Percentiles rank a stretch among this genome's conserved stretches.
Evolutionary conservation across 1,140 invertebrate species (phyloP).

Genomic region (Monochamus saltuarius): DNA sequence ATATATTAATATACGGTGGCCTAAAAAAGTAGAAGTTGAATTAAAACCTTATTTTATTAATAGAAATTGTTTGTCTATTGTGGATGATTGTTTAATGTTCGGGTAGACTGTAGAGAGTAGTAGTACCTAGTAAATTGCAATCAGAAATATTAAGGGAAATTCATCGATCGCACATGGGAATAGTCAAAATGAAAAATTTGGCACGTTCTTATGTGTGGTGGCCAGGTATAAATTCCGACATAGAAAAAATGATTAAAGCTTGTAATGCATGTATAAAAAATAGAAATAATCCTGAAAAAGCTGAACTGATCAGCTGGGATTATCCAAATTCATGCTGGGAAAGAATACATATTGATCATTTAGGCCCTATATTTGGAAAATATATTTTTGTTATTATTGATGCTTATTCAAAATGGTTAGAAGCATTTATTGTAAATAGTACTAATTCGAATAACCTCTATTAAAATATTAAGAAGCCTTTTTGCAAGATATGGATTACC

Average conservation of each 20-base stretch:
- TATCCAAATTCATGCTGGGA: constrained; percentile 36
- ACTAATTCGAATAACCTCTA: constrained; percentile 23
- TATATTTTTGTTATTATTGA: constrained; percentile 44
- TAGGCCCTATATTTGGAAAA: constrained; percentile 37
- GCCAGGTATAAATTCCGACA: constrained; percentile 51
- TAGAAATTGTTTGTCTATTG: too few relatives aligned
- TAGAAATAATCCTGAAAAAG: constrained; percentile 26
- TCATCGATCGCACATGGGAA: constrained; percentile 52
- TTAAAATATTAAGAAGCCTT: constrained; percentile 7
- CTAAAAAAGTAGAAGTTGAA: too few relatives aligned
- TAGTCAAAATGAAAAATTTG: constrained; percentile 54
- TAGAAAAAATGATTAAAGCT: constrained; percentile 34
- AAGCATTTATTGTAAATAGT: constrained; percentile 5
- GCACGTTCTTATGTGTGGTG: constrained; percentile 56
- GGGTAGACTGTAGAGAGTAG: too few relatives aligned
- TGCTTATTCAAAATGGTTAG: constrained; percentile 42
- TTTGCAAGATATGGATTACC: constrained; percentile 1
- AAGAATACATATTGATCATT: constrained; percentile 43
- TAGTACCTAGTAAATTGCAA: too few relatives aligned
- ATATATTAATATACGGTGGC: too few relatives aligned
- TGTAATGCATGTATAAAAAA: constrained; percentile 21
- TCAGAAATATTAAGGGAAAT: constrained; percentile 21
- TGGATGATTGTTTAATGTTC: too few relatives aligned
- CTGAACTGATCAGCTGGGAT: constrained; percentile 34
- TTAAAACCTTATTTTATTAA: too few relatives aligned